Base-by-base conservation (phyloP, 2,888 invertebrate genomes). In the Phorcus lineatus region DNA sequence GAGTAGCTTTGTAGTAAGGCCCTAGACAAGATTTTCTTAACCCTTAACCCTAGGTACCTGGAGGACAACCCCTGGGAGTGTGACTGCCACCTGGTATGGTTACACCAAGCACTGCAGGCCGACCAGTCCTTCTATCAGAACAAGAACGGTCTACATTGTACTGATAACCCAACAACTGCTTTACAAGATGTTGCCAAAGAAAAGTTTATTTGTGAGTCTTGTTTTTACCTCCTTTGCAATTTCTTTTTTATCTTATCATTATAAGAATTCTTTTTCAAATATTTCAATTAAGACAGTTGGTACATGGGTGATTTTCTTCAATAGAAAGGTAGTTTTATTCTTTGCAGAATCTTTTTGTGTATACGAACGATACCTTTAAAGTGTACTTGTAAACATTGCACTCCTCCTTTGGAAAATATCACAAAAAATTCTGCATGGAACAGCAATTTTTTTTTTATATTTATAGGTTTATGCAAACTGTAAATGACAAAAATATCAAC, bases 61-160 rank as follows among this genome's bases (percentile, higher is more conserved):
- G 80, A 85, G 19, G 80, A 81, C 67, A 87, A 87, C 66, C 82
- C 82, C 1, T 87, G 85, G 85, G 62, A 70, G 28, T 87, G 87
- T 82, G 79, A 84, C 75, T 87, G 87, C 80, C 74, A 74, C 36
- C 55, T 86, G 54, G 70, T 82, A 47, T 81, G 82, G 83, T 81
- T 87, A 47, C 74, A 81, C 36, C 40, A 82, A 6, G 81, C 78
- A 62, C 74, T 86, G 67, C 70, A 83, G 77, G 78, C 1, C 11
- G 82, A n/a, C 67, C 81, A 57, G 74, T 52, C 24, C 53, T 76
- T 22, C 28, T 80, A 57, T 66, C 83, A 24, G 80, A 79, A 31
- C 52, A 47, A 11, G 36, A 57, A 16, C 9, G 16, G 40, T 78
- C 79, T 40, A 22, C 52, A 13, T 55, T 80, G 66, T 70, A 19